These are phyloP conservation scores for Pseudococcus viburni DNA, from an alignment of 2,888 invertebrate genomes.

Conservation along the genomic window DNA sequence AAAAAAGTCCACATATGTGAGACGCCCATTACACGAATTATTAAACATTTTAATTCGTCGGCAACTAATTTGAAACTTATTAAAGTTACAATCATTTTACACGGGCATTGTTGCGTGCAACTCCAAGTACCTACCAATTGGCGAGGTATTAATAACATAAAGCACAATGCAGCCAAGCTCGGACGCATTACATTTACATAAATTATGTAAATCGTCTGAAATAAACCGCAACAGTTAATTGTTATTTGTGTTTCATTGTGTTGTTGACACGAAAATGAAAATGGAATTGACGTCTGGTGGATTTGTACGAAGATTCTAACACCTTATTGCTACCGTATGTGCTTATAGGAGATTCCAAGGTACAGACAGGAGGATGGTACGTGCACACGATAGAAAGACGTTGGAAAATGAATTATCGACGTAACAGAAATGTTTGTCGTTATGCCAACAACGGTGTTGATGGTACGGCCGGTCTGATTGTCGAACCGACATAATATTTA, in stretches of 20 bases:
- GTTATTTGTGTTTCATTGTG: constrained; percentile 32
- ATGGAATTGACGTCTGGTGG: neutral
- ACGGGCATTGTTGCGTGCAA: constrained; percentile 32
- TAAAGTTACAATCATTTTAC: constrained; percentile 12
- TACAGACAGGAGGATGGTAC: neutral
- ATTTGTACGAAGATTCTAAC: neutral
- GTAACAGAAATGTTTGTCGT: constrained; percentile 44
- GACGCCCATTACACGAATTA: constrained; percentile 35
- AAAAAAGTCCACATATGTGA: neutral
- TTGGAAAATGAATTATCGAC: constrained; percentile 51
- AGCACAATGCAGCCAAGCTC: constrained; percentile 23
- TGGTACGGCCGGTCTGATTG: constrained; percentile 3
- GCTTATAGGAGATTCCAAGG: neutral
- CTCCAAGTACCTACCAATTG: constrained; percentile 4
- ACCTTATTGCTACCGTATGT: neutral
- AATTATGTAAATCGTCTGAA: constrained; percentile 43
- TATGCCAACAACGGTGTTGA: constrained; percentile 45
- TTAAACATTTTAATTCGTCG: constrained; percentile 41
- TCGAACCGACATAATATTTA: constrained; percentile 27
- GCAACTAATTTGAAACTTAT: constrained; percentile 26
- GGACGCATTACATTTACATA: constrained; percentile 43
- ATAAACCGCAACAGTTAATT: constrained; percentile 47
- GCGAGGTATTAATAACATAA: constrained; percentile 26
- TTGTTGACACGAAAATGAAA: neutral
- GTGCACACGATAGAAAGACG: neutral